Percentiles rank a stretch among this genome's conserved stretches.
phyloP scores from a whole-genome alignment of 2,797 vertebrate genomes.

The Coccyzus lansbergi region DNA sequence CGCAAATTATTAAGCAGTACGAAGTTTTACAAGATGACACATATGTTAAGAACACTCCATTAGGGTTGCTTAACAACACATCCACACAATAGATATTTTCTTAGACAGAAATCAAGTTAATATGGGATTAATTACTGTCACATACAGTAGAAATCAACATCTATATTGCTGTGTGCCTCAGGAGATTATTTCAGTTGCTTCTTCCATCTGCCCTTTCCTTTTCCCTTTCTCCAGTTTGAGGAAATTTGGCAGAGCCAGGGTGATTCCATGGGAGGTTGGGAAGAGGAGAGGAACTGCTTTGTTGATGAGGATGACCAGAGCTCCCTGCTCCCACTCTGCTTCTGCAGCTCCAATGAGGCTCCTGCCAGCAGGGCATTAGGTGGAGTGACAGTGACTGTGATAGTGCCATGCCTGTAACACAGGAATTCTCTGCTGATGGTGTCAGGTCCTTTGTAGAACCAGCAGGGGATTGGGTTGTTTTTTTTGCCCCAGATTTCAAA shows the following conservation, averaged over 20 bases:
- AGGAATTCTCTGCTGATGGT: not conserved
- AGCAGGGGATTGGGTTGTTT: not conserved
- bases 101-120: not conserved
- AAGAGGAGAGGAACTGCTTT: not conserved
- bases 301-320: not conserved
- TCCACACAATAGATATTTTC: not conserved
- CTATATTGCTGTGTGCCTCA: not conserved
- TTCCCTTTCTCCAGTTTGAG: not conserved
- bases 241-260: not conserved
- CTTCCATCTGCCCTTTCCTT: not conserved
- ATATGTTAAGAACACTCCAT: not conserved
- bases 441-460: not conserved
- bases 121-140: not conserved
- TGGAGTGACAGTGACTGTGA: not conserved
- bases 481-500: not conserved
- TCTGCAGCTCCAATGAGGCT: not conserved
- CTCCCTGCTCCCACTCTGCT: accelerated
- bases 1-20: not conserved
- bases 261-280: not conserved
- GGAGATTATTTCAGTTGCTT: not conserved
- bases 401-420: accelerated
- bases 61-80: not conserved
- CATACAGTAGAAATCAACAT: not conserved
- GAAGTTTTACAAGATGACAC: not conserved
- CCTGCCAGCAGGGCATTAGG: not conserved